Base-by-base conservation (phyloP, 2,888 invertebrate species). In the Drosophila kokeensis region DNA sequence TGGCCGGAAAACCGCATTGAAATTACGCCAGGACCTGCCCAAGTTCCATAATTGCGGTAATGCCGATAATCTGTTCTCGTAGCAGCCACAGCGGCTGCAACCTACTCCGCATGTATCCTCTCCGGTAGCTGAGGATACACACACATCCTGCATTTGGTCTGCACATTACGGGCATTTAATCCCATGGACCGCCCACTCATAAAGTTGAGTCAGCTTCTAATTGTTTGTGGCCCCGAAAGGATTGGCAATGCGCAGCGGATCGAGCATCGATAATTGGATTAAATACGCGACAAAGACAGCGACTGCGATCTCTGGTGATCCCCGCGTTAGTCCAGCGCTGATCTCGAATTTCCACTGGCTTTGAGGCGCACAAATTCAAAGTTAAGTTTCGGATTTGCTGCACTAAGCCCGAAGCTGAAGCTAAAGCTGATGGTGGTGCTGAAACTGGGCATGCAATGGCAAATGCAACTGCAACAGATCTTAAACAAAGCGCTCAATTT, bases 1-100 rank as follows among this genome's bases (percentile, higher is more conserved):
- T 67, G 62, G 76, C 68, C 89, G 89, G 81, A 89, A 87, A 87
- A 89, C 86, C 89, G 87, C 86, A 87, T 78, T 81, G 84, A 89
- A 87, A 87, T 84, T 87, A 89, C 77, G 84, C 79, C 77, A 72
- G 84, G 87, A 87, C 83, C 87, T 87, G 84, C 85, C 85, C 83
- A 86, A 73, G 86, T 76, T 83, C 77, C 74, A 85, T 91, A 90
- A 91, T 91, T 90, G 87, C 83, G 91, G 90, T 91, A 89, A 83
- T 82, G 89, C 82, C 79, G 71, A 90, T 89, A 83, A 90, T 90
- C 90, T 90, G 82, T 87, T 82, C 82, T 54, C 63, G 57, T 64
- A 52, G 60, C 68, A 59, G 53, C n/a, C 64, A 30, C 24, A 48
- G 53, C 48, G 49, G 50, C 66, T 52, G 65, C 61, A 42, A 15